Conservation (phyloP, 1,140 invertebrate species). For the Drosophila mauritiana region DNA sequence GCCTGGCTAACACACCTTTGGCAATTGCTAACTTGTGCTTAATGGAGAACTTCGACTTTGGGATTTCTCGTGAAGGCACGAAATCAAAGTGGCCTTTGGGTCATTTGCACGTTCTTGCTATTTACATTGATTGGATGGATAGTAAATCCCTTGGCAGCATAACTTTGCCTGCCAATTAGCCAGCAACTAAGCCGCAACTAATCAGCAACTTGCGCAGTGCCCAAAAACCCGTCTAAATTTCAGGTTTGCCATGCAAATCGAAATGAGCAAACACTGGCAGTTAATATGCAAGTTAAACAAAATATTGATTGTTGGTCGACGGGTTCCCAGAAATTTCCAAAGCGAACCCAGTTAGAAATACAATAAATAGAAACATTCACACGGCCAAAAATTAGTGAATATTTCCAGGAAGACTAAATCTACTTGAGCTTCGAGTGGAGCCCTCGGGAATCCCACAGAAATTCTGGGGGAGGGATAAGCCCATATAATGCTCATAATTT, state of each 20-base stretch:
- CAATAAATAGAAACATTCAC: constrained; percentile 2
- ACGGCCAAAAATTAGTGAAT: neutral
- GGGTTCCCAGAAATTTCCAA: constrained; percentile 11
- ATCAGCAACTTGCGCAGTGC: constrained; percentile 36
- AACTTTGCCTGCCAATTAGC: constrained; percentile 48
- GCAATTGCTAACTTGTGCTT: constrained; percentile 12
- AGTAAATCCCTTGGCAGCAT: constrained; percentile 23
- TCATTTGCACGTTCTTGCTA: constrained; percentile 45
- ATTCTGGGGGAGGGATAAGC: neutral
- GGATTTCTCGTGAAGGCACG: neutral
- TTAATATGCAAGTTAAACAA: constrained; percentile 3
- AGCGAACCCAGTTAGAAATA: constrained; percentile 10
- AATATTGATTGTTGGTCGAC: constrained; percentile 5
- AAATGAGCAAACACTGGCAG: constrained; percentile 13
- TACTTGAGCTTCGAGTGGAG: neutral
- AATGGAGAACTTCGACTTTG: constrained; percentile 3
- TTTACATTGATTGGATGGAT: constrained; percentile 51
- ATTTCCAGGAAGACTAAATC: constrained; percentile 20
- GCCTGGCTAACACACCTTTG: constrained; percentile 16
- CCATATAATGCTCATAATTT: constrained; percentile 58
- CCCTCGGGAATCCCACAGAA: constrained; percentile 8
- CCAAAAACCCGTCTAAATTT: constrained; percentile 35
- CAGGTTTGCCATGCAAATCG: constrained; percentile 41
- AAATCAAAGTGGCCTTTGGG: constrained; percentile 7
- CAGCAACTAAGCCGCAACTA: constrained; percentile 38